Conservation (phyloP, 2,113 vertebrate species). For the Tiliqua scincoides region DNA sequence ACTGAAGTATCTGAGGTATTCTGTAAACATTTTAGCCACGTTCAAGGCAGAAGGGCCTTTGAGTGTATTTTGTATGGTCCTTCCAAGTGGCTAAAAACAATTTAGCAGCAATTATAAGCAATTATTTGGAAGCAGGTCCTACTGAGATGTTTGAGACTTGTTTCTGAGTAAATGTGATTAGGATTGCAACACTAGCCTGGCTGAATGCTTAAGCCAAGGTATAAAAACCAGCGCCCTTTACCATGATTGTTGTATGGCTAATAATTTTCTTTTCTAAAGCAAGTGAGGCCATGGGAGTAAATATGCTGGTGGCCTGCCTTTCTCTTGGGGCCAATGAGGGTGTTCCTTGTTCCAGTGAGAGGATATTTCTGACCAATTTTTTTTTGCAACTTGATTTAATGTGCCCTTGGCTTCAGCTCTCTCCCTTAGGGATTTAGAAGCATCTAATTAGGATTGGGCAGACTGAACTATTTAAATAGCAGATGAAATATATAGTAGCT, state of each 20-base stretch:
- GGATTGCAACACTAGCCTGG: neutral
- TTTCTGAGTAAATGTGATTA: too few relatives aligned
- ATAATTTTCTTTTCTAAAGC: neutral
- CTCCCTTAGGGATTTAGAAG: neutral
- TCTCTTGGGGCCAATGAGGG: neutral
- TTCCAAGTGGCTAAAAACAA: too few relatives aligned
- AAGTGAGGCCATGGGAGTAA: neutral
- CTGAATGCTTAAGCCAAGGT: neutral
- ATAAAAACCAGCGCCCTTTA: neutral
- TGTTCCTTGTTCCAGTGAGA: neutral
- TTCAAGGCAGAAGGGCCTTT: neutral
- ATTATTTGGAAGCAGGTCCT: neutral
- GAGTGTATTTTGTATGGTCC: too few relatives aligned
- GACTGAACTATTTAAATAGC: neutral
- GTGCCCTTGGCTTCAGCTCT: neutral
- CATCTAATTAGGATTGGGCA: neutral
- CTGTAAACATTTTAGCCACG: neutral
- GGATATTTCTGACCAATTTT: neutral
- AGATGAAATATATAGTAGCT: neutral
- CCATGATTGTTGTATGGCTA: neutral
- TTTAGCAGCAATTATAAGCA: neutral
- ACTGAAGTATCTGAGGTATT: neutral
- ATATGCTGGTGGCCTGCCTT: neutral
- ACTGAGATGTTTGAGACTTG: neutral
- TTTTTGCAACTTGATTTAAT: neutral